Conservation (phyloP, 2,888 invertebrate genomes). For the Osmoderma eremita region DNA sequence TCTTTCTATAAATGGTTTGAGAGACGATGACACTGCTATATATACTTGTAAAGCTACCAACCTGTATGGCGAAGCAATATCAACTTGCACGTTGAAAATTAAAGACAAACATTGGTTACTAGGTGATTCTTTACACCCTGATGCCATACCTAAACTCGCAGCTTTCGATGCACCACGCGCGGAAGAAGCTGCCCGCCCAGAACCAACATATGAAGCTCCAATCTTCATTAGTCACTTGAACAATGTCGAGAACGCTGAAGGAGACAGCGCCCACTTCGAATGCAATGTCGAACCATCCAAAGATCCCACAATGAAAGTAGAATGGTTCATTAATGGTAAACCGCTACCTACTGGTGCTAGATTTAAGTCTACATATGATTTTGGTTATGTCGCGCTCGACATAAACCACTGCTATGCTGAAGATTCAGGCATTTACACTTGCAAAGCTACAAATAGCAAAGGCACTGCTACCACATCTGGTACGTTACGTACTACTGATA, state of each 20-base stretch:
- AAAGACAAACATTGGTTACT: conserved; percentile 89
- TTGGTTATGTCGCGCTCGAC: conserved; percentile 94
- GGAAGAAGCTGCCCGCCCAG: conserved; percentile 74
- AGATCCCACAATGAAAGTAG: conserved; percentile 89
- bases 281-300: conserved; percentile 92
- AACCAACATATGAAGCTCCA: conserved; percentile 84
- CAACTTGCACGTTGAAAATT: conserved; percentile 89
- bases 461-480: conserved; percentile 92
- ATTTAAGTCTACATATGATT: conserved; percentile 93
- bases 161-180: conserved; percentile 84
- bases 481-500: conserved; percentile 84
- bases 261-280: conserved; percentile 89
- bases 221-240: conserved; percentile 92
- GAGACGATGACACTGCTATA: conserved; percentile 92
- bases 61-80: conserved; percentile 92
- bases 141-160: conserved; percentile 86
- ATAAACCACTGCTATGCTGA: conserved; percentile 88
- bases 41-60: conserved; percentile 96
- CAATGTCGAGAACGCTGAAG: conserved; percentile 88
- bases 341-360: conserved; percentile 88
- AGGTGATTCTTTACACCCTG: conserved; percentile 88
- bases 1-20: conserved; percentile 85
- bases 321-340: conserved; percentile 96
- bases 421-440: conserved; percentile 92
- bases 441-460: conserved; percentile 88